A percentile compares a stretch with the other conserved stretches of the same genome.
phyloP scores from a whole-genome alignment of 2,113 vertebrate species.

The Halcyon senegalensis region DNA sequence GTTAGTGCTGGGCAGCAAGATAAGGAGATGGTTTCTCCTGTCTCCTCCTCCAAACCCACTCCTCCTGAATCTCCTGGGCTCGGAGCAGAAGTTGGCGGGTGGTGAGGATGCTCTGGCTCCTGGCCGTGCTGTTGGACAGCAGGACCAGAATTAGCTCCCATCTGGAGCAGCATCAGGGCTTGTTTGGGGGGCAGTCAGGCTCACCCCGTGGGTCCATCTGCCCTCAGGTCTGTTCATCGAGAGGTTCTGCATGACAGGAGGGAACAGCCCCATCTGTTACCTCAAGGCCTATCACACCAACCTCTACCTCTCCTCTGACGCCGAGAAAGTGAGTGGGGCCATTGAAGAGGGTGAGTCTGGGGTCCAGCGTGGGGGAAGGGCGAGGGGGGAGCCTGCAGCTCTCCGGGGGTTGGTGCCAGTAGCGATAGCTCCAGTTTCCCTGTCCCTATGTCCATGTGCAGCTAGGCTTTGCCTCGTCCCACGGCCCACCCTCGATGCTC shows the following conservation, averaged over 20 bases:
- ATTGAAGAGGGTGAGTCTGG: constrained; percentile 88
- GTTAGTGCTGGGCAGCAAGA: background rate
- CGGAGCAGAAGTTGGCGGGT: background rate
- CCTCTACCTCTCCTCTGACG: constrained; percentile 93
- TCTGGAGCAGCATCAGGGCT: background rate
- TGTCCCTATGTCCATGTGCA: accelerated
- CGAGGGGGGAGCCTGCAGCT: background rate
- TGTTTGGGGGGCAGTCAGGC: background rate
- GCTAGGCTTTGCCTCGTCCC: background rate
- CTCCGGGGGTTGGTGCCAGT: background rate
- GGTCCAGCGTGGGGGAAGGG: background rate
- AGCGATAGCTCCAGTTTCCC: background rate
- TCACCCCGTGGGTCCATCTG: background rate
- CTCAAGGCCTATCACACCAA: constrained; percentile 96
- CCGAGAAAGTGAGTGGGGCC: constrained; percentile 90
- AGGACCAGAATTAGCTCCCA: too few relatives aligned
- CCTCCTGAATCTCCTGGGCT: background rate
- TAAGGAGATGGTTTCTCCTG: background rate
- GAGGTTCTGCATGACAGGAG: constrained; percentile 95
- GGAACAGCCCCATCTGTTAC: constrained; percentile 93
- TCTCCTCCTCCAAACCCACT: background rate
- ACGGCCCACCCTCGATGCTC: background rate
- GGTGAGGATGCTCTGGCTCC: background rate
- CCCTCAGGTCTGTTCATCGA: constrained; percentile 89
- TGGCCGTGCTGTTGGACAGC: background rate